A percentile compares a stretch with the other conserved stretches of the same genome.
Conservation (phyloP, 2,797 vertebrate genomes). For the Anguilla anguilla region DNA sequence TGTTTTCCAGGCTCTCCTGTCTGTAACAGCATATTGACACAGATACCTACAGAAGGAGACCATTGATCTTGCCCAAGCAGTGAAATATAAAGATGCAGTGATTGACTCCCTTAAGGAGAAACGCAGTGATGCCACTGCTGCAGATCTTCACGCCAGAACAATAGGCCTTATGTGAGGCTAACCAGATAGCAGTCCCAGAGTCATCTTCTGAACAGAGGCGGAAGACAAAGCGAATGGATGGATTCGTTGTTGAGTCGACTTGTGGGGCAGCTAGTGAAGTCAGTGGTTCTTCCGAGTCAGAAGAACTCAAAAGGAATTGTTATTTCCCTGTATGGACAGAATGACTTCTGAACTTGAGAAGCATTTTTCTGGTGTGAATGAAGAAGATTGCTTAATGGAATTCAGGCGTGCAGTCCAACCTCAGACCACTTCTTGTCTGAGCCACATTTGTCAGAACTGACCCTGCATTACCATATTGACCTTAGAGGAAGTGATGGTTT, state of each 20-base stretch:
- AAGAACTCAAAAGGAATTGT: slow-evolving; percentile 14
- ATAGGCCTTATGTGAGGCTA: slow-evolving; percentile 14
- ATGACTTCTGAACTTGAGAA: slow-evolving; percentile 20
- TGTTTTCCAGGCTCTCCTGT: slow-evolving; percentile 28
- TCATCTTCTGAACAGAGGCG: not conserved
- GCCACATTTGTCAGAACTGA: slow-evolving; percentile 31
- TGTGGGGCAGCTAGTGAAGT: slow-evolving; percentile 16
- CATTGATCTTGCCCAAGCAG: slow-evolving; percentile 28
- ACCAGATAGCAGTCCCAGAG: not conserved
- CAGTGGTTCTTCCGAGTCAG: not conserved
- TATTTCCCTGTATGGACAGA: slow-evolving; percentile 15
- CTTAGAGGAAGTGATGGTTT: slow-evolving; percentile 34
- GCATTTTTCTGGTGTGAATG: slow-evolving; percentile 19
- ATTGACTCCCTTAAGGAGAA: slow-evolving; percentile 34
- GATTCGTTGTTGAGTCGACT: slow-evolving; percentile 24
- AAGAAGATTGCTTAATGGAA: slow-evolving; percentile 9
- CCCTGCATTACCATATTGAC: slow-evolving; percentile 27
- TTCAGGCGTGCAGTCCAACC: slow-evolving; percentile 25
- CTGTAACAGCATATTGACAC: slow-evolving; percentile 28
- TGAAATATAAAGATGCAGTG: slow-evolving; percentile 32
- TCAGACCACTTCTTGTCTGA: slow-evolving; percentile 35
- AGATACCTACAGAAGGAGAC: slow-evolving; percentile 34
- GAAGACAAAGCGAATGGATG: slow-evolving; percentile 32
- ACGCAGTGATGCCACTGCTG: slow-evolving; percentile 30
- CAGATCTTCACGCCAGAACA: slow-evolving; percentile 20